These are phyloP conservation scores for Erynnis tages DNA, from an alignment of 2,888 invertebrate species.

Conservation along the genomic window DNA sequence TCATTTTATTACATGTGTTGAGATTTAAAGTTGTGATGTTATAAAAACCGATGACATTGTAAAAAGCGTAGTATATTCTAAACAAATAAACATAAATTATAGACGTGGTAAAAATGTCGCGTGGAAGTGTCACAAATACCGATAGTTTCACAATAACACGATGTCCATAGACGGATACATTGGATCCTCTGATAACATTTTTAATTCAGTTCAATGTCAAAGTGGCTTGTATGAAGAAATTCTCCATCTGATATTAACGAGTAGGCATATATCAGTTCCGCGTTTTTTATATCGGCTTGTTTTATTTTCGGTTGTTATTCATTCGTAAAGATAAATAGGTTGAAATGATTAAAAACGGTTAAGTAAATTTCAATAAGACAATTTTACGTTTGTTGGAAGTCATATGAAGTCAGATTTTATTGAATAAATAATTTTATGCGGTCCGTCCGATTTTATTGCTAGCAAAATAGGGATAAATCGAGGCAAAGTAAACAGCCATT, in stretches of 20 bases:
- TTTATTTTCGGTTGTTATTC: conserved; percentile 23
- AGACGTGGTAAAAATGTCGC: conserved; percentile 5
- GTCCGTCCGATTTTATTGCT: conserved; percentile 9
- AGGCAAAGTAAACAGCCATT: conserved; percentile 12
- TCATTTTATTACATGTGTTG: no score
- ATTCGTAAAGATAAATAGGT: conserved; percentile 17
- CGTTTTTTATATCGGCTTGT: conserved; percentile 20
- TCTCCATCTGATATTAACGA: conserved; percentile 37
- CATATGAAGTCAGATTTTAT: background rate
- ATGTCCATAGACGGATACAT: conserved; percentile 52
- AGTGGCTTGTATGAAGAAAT: conserved; percentile 63
- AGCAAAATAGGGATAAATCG: conserved; percentile 15
- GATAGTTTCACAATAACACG: conserved; percentile 54
- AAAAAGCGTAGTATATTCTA: background rate
- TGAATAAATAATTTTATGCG: conserved; percentile 9
- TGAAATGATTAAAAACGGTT: conserved; percentile 1
- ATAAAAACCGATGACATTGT: no score
- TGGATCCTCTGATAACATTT: conserved; percentile 65
- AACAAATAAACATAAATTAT: background rate
- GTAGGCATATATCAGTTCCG: conserved; percentile 23
- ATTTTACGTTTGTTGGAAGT: conserved; percentile 12
- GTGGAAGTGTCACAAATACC: conserved; percentile 27
- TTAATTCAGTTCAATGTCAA: conserved; percentile 74
- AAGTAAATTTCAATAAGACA: conserved; percentile 18
- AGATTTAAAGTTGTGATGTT: no score